Evolutionary conservation across 2,888 invertebrate species (phyloP).

Genomic region (Clitarchus hookeri): DNA sequence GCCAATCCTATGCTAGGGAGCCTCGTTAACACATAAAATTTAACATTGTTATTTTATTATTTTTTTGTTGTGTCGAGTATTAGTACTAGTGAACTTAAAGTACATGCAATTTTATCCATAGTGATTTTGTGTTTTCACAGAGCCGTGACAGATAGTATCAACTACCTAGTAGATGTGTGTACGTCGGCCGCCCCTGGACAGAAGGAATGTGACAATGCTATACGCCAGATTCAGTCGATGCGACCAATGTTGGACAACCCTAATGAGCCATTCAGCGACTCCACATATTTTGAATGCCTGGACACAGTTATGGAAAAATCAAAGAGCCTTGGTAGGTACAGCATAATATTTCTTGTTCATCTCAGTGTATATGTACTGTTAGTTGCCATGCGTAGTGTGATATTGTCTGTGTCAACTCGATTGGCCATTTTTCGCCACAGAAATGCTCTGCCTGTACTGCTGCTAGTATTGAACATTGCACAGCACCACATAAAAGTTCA

Average conservation of each 20-base stretch:
- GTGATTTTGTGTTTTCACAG: slow-evolving; percentile 53
- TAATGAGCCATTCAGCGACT: slow-evolving; percentile 83
- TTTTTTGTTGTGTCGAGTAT: no score
- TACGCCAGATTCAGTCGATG: slow-evolving; percentile 87
- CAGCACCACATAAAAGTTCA: no score
- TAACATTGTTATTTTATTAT: no score
- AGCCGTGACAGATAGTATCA: slow-evolving; percentile 91
- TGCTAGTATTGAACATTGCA: no score
- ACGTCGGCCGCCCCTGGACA: slow-evolving; percentile 93
- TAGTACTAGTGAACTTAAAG: no score
- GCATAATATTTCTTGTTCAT: neutral
- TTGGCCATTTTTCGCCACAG: no score
- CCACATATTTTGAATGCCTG: slow-evolving; percentile 91
- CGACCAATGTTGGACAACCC: slow-evolving; percentile 82
- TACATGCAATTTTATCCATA: neutral
- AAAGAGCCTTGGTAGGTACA: slow-evolving; percentile 68
- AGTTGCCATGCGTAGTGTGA: no score
- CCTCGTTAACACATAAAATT: no score
- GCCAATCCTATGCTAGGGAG: no score
- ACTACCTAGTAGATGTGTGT: slow-evolving; percentile 83
- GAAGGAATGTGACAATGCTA: slow-evolving; percentile 95
- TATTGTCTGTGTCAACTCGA: no score
- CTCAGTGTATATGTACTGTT: no score
- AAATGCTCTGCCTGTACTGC: no score
- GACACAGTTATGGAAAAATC: slow-evolving; percentile 89